Evolutionary conservation across 2,113 vertebrate genomes (phyloP).

Genomic region (Lates calcarifer): DNA sequence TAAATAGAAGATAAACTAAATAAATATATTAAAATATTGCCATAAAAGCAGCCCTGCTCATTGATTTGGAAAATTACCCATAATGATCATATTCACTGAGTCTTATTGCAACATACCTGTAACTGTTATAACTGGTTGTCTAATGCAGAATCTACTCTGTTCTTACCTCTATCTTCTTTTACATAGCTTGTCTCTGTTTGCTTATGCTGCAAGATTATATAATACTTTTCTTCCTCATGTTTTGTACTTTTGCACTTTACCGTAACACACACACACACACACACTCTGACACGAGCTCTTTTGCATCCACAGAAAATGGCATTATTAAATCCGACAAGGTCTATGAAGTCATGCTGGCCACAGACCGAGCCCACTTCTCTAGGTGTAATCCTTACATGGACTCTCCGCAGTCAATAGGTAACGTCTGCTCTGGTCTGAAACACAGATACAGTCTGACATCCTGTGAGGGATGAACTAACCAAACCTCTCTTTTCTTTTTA

Average conservation of each 20-base stretch:
- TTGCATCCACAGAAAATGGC: constrained; percentile 92
- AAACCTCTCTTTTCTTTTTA: constrained; percentile 48
- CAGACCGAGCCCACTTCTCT: constrained; percentile 95
- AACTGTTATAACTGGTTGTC: not conserved
- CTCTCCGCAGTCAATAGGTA: constrained; percentile 99
- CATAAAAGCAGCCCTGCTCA: not conserved
- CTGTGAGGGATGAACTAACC: constrained; percentile 41
- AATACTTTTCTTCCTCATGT: not conserved
- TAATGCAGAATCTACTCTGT: not conserved
- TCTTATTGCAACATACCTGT: not conserved
- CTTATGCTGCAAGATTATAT: constrained; percentile 31
- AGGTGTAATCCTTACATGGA: constrained; percentile 99
- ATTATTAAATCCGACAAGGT: constrained; percentile 99
- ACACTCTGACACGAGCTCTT: constrained; percentile 46
- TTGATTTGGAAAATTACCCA: constrained; percentile 2
- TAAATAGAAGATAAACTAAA: no score
- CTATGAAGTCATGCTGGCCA: constrained; percentile 98
- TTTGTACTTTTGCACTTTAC: constrained; percentile 1
- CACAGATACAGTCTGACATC: not conserved
- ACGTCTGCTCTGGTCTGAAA: constrained; percentile 60
- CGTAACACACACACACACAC: not conserved
- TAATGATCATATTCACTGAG: no score
- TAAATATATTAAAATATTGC: not conserved
- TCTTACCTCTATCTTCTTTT: not conserved
- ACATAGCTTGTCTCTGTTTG: not conserved